A percentile compares a stretch with the other conserved stretches of the same genome.
These are phyloP conservation scores for Allacma fusca DNA, from an alignment of 2,888 invertebrate genomes.

Conservation along the genomic window DNA sequence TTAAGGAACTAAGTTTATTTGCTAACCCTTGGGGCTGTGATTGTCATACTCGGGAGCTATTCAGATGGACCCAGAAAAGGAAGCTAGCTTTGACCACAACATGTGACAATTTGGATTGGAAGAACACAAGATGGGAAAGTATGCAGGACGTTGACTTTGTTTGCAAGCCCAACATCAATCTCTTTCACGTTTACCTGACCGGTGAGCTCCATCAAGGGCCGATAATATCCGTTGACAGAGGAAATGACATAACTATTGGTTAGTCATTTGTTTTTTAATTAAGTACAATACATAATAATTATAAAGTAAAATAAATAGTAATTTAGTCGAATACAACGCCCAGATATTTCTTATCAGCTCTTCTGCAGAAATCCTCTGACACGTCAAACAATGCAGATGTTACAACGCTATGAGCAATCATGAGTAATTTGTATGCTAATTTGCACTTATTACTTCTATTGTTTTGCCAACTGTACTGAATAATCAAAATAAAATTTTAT, in stretches of 20 bases:
- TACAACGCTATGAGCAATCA: too few species aligned
- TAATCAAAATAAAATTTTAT: neutral
- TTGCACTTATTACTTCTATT: too few species aligned
- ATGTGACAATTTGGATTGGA: neutral
- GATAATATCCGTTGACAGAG: neutral
- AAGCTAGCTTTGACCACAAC: neutral
- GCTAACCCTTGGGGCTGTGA: slow-evolving; percentile 27
- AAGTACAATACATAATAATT: neutral
- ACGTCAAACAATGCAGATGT: too few species aligned
- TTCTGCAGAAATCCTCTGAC: too few species aligned
- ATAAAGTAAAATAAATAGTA: too few species aligned
- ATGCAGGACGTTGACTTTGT: slow-evolving; percentile 14
- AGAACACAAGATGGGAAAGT: neutral
- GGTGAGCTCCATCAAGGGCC: neutral
- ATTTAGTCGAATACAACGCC: too few species aligned
- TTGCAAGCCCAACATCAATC: slow-evolving; percentile 1
- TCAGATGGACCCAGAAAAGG: neutral
- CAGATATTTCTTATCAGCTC: too few species aligned
- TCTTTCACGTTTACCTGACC: neutral
- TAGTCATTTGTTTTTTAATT: slow-evolving; percentile 15
- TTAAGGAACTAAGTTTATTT: neutral
- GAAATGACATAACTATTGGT: slow-evolving; percentile 33
- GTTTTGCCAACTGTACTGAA: too few species aligned
- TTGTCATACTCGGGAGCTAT: slow-evolving; percentile 20
- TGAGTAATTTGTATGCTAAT: too few species aligned